Conservation (phyloP, 2,113 vertebrate species). For the Eulemur rufifrons region DNA sequence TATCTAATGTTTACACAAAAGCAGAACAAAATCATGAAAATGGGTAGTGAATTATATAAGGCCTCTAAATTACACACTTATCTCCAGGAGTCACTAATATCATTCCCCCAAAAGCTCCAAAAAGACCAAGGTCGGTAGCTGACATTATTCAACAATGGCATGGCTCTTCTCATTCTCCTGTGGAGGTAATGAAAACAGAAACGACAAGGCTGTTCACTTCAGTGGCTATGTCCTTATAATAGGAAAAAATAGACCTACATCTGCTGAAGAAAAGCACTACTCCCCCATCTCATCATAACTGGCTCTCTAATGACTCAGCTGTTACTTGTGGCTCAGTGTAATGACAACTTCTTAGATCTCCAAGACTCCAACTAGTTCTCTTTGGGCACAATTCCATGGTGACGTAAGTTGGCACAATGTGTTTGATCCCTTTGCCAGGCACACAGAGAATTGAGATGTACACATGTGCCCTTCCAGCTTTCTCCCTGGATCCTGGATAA, state of each 20-base stretch:
- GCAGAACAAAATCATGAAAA: not conserved
- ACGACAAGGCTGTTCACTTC: not conserved
- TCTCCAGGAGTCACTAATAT: not conserved
- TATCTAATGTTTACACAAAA: not conserved
- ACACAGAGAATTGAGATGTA: not conserved
- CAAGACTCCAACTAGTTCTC: not conserved
- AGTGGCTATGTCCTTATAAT: not conserved
- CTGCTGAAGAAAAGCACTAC: not conserved
- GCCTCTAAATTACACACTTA: not conserved
- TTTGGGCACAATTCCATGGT: not conserved
- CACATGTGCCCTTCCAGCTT: not conserved
- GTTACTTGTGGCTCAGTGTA: not conserved
- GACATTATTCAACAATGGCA: not conserved
- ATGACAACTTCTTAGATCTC: not conserved
- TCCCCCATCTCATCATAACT: not conserved
- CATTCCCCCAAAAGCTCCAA: not conserved
- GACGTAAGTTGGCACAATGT: not conserved
- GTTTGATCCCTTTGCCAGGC: not conserved
- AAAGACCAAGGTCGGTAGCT: not conserved
- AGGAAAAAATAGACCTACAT: not conserved
- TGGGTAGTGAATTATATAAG: not conserved
- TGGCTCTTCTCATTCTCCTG: not conserved
- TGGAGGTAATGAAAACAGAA: not conserved
- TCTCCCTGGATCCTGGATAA: not conserved
- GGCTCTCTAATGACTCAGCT: not conserved